Evolutionary conservation across 2,113 vertebrate species (phyloP), one percentile per base, ranked within the genome.

Genomic region (Nycticebus coucang): DNA sequence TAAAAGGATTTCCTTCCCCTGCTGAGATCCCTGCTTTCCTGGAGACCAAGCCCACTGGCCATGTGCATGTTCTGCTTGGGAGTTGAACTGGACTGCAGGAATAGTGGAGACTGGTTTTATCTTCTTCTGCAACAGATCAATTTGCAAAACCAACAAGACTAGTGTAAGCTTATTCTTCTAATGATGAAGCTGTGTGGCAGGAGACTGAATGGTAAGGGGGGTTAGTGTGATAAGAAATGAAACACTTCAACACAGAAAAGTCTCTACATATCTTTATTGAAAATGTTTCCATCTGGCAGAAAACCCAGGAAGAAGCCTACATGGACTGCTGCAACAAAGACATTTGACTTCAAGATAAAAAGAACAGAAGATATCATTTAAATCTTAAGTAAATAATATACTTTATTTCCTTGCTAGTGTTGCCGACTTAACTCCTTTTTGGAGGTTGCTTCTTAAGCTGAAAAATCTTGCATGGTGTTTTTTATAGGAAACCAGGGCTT

Each of bases 261-360:
- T 97, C 97, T 97, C 95, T 92, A 94, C 28, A 97, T 96, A 96
- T 96, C 97, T 98, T 98, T 98, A 98, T 98, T 98, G 98, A 95
- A 97, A 95, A 96, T 86, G 21, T 93, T 93, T 95, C 93, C 87
- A 30, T 96, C 80, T 98, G 97, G 72, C 97, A 98, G 93, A 98
- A 98, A 97, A 97, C 97, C 83, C 93, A 89, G 94, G 96, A 98
- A 98, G 97, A 98, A 98, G 97, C 87, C 84, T 81, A 93, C 84
- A 93, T 89, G 90, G 83, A 94, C 50, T 30, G 94, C 82, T 96
- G 88, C 78, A 94, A 85, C 77, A 91, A 94, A 97, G n/a, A 96
- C 26, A 91, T 91, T 96, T 97, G 77, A 96, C 87, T 94, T 93
- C 96, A 97, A 98, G 35, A 60, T 86, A 93, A 97, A 35, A 84